phyloP scores from a whole-genome alignment of 1,140 invertebrate genomes.

The Drosophila micromelanica region DNA sequence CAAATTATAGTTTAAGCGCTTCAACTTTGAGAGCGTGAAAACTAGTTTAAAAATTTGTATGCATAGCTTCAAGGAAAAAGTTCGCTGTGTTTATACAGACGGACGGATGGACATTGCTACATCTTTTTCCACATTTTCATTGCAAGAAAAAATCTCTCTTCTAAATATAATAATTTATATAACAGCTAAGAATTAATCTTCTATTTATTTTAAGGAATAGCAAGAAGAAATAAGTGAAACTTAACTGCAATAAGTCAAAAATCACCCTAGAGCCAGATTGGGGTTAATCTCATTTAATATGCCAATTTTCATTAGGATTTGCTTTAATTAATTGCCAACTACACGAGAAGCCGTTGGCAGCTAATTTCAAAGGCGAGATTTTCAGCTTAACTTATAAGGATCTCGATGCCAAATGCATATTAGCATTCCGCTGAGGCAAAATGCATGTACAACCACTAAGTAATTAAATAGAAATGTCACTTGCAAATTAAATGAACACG shows the following conservation, averaged over 20 bases:
- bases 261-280: not conserved
- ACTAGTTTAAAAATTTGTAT: not conserved
- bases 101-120: no score
- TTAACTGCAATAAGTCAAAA: not conserved
- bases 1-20: not conserved
- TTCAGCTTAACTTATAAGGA: slow-evolving; percentile 11
- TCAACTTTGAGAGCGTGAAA: not conserved
- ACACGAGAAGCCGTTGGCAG: slow-evolving; percentile 6
- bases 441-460: slow-evolving; percentile 15
- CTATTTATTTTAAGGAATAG: not conserved
- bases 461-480: slow-evolving; percentile 43
- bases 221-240: no score
- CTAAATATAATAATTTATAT: no score
- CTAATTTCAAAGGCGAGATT: slow-evolving; percentile 25
- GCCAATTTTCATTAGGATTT: slow-evolving; percentile 21
- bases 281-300: not conserved
- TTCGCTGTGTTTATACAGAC: no score
- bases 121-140: no score
- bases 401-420: slow-evolving; percentile 14
- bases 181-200: no score
- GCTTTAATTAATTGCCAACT: slow-evolving; percentile 24
- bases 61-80: not conserved
- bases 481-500: slow-evolving; percentile 27
- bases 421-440: slow-evolving; percentile 8
- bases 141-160: no score